These are phyloP conservation scores for Pelosia muscerda DNA, from an alignment of 2,888 invertebrate species.

Conservation along the genomic window DNA sequence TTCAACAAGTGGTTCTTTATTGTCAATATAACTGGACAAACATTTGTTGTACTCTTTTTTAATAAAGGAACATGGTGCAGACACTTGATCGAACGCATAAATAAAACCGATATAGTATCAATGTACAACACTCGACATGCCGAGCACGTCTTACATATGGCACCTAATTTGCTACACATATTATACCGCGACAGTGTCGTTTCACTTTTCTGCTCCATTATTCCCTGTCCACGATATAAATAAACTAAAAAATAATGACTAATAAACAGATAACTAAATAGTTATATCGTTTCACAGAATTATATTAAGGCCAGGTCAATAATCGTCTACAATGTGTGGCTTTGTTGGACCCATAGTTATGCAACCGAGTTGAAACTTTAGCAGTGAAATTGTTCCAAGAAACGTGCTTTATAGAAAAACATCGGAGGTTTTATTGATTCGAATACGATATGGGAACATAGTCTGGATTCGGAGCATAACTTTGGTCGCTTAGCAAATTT, in stretches of 20 bases:
- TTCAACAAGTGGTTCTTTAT: constrained; percentile 31
- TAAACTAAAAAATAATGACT: constrained; percentile 30
- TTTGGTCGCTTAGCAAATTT: constrained; percentile 59
- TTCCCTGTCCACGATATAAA: constrained; percentile 28
- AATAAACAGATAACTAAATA: constrained; percentile 46
- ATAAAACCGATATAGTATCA: constrained; percentile 40
- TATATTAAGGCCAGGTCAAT: constrained; percentile 76
- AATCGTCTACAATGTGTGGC: constrained; percentile 69
- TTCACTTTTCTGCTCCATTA: constrained; percentile 20
- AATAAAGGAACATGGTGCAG: constrained; percentile 36
- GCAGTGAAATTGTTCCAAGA: constrained; percentile 75
- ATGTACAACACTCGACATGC: constrained; percentile 35
- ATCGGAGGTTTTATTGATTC: constrained; percentile 76
- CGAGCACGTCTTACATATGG: constrained; percentile 46
- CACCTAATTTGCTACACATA: constrained; percentile 54
- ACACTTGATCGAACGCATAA: constrained; percentile 37
- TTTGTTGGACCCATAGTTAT: constrained; percentile 72
- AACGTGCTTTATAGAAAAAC: constrained; percentile 84
- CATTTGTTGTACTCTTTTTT: constrained; percentile 29
- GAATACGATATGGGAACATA: constrained; percentile 78
- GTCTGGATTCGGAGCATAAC: constrained; percentile 73
- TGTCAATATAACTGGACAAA: constrained; percentile 35
- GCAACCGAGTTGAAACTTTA: constrained; percentile 78
- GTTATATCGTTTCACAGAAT: constrained; percentile 61
- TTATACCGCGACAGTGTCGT: constrained; percentile 31